Evolutionary conservation across 1,140 invertebrate species (phyloP).

Genomic region (Argopecten irradians): DNA sequence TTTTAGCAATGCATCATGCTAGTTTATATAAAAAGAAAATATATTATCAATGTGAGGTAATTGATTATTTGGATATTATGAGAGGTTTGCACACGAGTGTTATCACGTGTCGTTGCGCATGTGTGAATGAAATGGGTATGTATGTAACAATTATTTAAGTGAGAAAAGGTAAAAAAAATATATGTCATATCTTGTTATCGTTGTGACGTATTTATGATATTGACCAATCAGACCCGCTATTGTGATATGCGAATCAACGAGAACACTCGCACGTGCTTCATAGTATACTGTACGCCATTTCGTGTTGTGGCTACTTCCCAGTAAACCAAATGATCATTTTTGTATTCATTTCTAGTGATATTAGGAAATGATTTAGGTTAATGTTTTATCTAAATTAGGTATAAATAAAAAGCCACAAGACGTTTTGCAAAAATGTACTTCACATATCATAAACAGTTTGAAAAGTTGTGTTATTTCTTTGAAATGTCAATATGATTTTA

Average conservation of each 20-base stretch:
- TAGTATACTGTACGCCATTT: background rate
- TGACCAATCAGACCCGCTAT: constrained; percentile 4
- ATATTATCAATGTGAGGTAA: background rate
- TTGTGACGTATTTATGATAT: constrained; percentile 1
- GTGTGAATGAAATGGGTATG: background rate
- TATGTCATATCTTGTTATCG: background rate
- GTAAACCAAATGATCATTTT: background rate
- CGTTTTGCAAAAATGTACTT: too few relatives aligned
- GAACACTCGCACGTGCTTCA: background rate
- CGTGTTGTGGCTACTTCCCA: background rate
- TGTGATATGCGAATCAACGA: constrained; percentile 9
- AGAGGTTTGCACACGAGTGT: background rate
- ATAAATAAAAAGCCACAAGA: too few relatives aligned
- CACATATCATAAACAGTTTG: too few relatives aligned
- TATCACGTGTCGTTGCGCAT: background rate
- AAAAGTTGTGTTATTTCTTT: too few relatives aligned
- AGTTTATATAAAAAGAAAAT: background rate
- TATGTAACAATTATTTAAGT: background rate
- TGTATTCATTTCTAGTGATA: background rate
- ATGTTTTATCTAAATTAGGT: background rate
- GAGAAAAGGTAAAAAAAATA: too few relatives aligned
- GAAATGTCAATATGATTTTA: too few relatives aligned
- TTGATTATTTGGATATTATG: background rate
- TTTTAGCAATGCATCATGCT: background rate
- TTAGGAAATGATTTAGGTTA: background rate